Evolutionary conservation across 2,797 vertebrate genomes (phyloP).

Genomic region (Lycodopsis pacificus): DNA sequence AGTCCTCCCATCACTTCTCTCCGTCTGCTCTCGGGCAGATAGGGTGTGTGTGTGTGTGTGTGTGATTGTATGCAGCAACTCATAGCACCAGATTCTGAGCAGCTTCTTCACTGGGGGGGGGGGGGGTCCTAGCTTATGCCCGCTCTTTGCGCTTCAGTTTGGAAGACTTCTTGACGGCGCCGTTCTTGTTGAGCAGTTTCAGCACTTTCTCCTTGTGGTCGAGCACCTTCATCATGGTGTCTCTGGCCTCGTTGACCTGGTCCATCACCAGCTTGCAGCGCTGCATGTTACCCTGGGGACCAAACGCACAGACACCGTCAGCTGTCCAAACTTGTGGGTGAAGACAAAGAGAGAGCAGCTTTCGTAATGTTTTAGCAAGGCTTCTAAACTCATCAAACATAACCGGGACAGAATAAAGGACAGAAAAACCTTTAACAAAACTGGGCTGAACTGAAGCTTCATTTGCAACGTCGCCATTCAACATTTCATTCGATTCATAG

Average conservation of each 20-base stretch:
- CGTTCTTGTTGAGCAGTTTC: slow-evolving; percentile 98
- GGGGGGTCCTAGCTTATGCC: slow-evolving; percentile 74
- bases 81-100: slow-evolving; percentile 79
- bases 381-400: neutral
- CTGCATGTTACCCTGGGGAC: slow-evolving; percentile 96
- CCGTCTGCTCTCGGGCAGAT: slow-evolving; percentile 47
- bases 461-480: neutral
- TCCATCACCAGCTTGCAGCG: slow-evolving; percentile 99
- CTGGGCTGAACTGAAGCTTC: neutral
- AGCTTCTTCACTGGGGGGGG: slow-evolving; percentile 40
- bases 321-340: neutral
- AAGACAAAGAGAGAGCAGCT: neutral
- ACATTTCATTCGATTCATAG: neutral
- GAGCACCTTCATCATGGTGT: slow-evolving; percentile 99
- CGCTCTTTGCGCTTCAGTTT: slow-evolving; percentile 98
- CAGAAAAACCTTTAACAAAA: neutral
- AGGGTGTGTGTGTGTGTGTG: slow-evolving; percentile 58
- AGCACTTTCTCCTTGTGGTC: slow-evolving; percentile 98
- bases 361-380: neutral
- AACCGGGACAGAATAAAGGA: neutral
- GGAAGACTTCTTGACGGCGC: slow-evolving; percentile 94
- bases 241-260: slow-evolving; percentile 97
- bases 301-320: neutral
- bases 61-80: slow-evolving; percentile 78
- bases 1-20: slow-evolving; percentile 40